Conservation (phyloP, 1,140 invertebrate species). For the Conopomorpha cramerella region DNA sequence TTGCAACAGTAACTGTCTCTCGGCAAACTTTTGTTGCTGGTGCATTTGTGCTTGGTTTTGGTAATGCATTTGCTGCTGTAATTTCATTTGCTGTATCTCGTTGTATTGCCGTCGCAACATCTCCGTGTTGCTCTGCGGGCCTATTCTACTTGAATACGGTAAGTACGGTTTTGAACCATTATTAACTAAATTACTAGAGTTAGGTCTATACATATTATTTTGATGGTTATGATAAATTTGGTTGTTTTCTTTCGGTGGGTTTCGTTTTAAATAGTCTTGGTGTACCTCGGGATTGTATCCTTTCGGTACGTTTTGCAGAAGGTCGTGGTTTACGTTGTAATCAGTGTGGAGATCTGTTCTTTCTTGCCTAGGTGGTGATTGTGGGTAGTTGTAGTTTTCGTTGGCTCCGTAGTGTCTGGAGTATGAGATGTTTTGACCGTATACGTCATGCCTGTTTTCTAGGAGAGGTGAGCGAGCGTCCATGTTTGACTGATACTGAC, state of each 20-base stretch:
- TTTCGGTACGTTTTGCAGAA: conserved; percentile 46
- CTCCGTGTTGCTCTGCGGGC: conserved; percentile 58
- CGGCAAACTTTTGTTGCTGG: conserved; percentile 65
- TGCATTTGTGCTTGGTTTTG: conserved; percentile 65
- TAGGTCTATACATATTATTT: conserved; percentile 46
- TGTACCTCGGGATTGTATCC: conserved; percentile 57
- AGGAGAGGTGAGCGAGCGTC: conserved; percentile 52
- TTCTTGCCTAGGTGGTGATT: conserved; percentile 34
- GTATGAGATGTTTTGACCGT: conserved; percentile 52
- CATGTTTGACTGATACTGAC: conserved; percentile 49
- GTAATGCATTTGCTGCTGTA: conserved; percentile 64
- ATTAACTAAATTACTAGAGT: conserved; percentile 44
- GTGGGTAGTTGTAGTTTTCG: conserved; percentile 49
- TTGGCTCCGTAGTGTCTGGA: conserved; percentile 46
- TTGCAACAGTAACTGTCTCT: conserved; percentile 59
- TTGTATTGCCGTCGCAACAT: conserved; percentile 63
- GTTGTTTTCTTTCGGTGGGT: conserved; percentile 57
- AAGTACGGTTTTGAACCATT: conserved; percentile 49
- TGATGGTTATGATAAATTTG: conserved; percentile 62
- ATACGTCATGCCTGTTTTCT: conserved; percentile 55
- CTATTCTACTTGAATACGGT: conserved; percentile 54
- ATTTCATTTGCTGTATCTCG: conserved; percentile 65
- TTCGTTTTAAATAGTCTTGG: conserved; percentile 58
- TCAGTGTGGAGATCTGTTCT: conserved; percentile 35
- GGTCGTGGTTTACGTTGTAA: conserved; percentile 45